Evolutionary conservation across 1,140 invertebrate species (phyloP), one percentile per base, ranked within the genome.

Genomic region (Acyrthosiphon pisum): DNA sequence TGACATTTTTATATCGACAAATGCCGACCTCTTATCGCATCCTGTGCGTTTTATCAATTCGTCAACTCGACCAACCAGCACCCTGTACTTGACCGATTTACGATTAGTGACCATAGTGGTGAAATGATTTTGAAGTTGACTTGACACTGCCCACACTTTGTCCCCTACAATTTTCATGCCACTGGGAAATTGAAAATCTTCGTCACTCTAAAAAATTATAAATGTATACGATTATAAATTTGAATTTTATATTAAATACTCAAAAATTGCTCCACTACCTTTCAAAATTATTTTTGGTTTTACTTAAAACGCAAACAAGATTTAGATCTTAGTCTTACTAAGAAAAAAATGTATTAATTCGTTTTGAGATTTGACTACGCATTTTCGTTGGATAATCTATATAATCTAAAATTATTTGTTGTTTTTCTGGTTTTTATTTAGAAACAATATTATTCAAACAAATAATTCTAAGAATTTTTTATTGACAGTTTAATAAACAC

Each of bases 41-140:
- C 37, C 92, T 18, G 94, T 94, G 37, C 93, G 91, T 44, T 46
- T 88, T 8, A 93, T 94, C 23, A 94, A 90, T 26, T 93, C 84
- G 37, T 83, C n/a, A 4, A 94, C 41, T 35, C 48, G 90, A 23
- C 94, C 94, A 35, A 90, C 89, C 18, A 94, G 53, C 20, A 94
- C 93, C n/a, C 94, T 93, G 76, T 94, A 94, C 88, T 94, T 94
- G 37, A 93, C 81, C 30, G 94, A 94, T 37, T 90, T 93, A 9
- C 44, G 37, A 6, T 90, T 53, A 1, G 93, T 76, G 6, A 68
- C 83, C n/a, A 88, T 89, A 18, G 86, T 92, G 9, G 94, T 93
- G 50, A 94, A 94, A 44, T 93, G 81, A 90, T 94, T 94, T 90
- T 94, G 94, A 30, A 94, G 93, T 81, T 94, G 87, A 48, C 91